Conservation (phyloP, 2,113 vertebrate species). For the Alligator mississippiensis region DNA sequence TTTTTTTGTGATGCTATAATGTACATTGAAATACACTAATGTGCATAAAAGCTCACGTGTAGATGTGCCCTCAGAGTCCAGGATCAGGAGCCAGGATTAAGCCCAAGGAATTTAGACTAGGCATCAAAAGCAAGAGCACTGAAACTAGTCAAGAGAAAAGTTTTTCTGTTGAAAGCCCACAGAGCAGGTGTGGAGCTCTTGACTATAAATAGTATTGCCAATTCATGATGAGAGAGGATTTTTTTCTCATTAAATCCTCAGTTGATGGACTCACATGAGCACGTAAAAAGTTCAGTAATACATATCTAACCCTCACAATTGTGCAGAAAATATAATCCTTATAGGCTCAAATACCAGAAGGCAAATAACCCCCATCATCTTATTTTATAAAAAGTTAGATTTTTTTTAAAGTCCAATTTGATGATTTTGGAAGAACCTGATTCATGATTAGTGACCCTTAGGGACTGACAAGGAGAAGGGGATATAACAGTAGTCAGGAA, state of each 20-base stretch:
- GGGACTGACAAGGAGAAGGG: not conserved
- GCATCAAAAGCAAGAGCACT: too few relatives aligned
- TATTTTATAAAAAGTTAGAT: not conserved
- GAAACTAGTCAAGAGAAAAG: too few relatives aligned
- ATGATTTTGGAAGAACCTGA: not conserved
- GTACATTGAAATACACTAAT: too few relatives aligned
- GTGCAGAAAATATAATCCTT: not conserved
- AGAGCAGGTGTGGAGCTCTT: not conserved
- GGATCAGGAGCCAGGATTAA: too few relatives aligned
- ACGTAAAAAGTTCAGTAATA: not conserved
- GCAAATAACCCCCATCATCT: not conserved
- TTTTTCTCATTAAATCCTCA: not conserved
- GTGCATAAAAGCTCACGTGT: too few relatives aligned
- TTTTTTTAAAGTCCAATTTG: not conserved
- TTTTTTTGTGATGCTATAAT: too few relatives aligned
- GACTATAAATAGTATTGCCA: not conserved
- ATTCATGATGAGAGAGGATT: not conserved
- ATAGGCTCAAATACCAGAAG: not conserved
- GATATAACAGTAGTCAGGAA: not conserved
- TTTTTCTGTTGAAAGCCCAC: too few relatives aligned
- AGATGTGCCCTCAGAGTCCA: too few relatives aligned
- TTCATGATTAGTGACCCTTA: too few relatives aligned
- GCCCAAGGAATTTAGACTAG: too few relatives aligned
- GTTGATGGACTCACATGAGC: not conserved
- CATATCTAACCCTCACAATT: not conserved